Evolutionary conservation across 2,888 invertebrate genomes (phyloP), one percentile per base, ranked within the genome.

Genomic region (Hirtodrosophila histrioides): DNA sequence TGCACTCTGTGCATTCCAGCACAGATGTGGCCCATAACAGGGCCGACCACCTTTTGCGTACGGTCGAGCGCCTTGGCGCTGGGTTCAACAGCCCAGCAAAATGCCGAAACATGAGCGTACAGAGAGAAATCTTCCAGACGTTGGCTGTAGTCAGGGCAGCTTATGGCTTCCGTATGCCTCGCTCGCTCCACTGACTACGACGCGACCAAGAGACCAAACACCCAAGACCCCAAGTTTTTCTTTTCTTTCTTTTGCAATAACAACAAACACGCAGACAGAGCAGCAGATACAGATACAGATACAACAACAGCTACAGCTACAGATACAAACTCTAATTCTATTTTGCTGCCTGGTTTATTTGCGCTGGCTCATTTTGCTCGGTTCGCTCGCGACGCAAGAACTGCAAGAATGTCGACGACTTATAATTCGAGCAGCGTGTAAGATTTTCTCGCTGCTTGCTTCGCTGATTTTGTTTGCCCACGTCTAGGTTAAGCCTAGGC

Each of bases 381-480:
- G 54, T 51, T 45, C 35, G 40, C 56, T 29, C 60, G 48, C 43
- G 40, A n/a, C 33, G 37, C 49, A 56, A 55, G 44, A 60, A 68
- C 61, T 57, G 75, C 69, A 65, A 68, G 74, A 82, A 82, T 82
- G 81, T 82, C 86, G 86, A 82, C 86, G 81, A 86, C 86, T 82
- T 83, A 77, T 80, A 86, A 86, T 80, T 69, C 86, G 83, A 83
- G 84, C 80, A 83, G 65, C 79, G 86, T 79, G 70, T 78, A 76
- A 51, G 55, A 69, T 78, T 66, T 78, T 4, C 31, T 31, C 31
- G 24, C 35, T 67, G 54, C 54, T 69, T 63, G 78, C 53, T 78
- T 61, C 48, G 69, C 51, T 75, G 67, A 44, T 53, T 70, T 75
- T 55, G 43, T 62, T 48, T 67, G 51, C 46, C 48, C 39, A 17